Base-by-base conservation (phyloP, 2,888 invertebrate species). In the Dryocosmus kuriphilus region DNA sequence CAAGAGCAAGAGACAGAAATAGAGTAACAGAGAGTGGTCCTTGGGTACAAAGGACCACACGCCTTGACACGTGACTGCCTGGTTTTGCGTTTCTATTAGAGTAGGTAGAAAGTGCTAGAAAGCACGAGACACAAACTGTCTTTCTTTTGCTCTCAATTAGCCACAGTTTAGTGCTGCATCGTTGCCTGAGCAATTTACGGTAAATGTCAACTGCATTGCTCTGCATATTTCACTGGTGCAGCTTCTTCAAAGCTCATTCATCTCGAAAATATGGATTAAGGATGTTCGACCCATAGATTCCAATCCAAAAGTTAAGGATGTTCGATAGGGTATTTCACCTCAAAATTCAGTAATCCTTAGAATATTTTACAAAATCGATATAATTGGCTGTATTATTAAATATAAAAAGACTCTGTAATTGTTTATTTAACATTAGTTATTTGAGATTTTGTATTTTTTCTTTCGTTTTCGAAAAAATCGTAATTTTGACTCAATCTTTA, bases 151-250 rank as follows among this genome's bases (percentile, higher is more conserved):
- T 82, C 83, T 80, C 86, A 84, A 90, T 90, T 89, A 88, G 86
- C 89, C 89, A 82, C 89, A 89, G 87, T 86, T 90, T 88, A 90
- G 85, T 86, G 84, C 85, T 87, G 88, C 88, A 84, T 88, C 89
- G 88, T 86, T 89, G 87, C 86, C 84, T 86, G 81, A 81, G 82
- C 80, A 79, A 86, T 86, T 88, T 87, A 87, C 81, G 85, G 85
- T 83, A 84, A 85, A 88, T 85, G 89, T 88, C 89, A 89, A 88
- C 84, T 84, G 87, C 89, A 89, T 89, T 85, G 84, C 88, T 88
- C 73, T 60, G 38, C 74, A 74, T 74, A 71, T 71, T 51, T 71
- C 71, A 71, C 71, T 30, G 14, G 24, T 22, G 38, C 65, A 65
- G 41, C 51, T 32, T 41, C 51, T 6, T 63, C 32, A 57, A 74